Evolutionary conservation across 2,888 invertebrate genomes (phyloP), one percentile per base, ranked within the genome.

Genomic region (Schizaphis graminum): DNA sequence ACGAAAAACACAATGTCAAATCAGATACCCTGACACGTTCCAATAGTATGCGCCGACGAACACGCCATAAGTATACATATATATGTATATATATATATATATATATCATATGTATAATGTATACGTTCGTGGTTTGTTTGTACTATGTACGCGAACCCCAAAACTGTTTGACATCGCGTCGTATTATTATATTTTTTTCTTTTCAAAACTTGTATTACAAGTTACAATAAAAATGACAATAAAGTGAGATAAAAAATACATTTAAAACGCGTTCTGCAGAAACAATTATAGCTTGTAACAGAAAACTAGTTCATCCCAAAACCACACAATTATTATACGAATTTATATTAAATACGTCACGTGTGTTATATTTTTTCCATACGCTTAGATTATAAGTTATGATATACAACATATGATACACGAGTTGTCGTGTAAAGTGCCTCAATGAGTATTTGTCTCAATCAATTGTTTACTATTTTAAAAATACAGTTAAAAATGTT

Each of bases 11-110:
- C 35, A 8, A 77, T 35, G 77, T 77, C 35, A 77, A 77, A 77
- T 77, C 77, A 35, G 77, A 77, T 77, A 77, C 77, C 35, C 77
- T 77, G 77, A 77, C 77, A 77, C 77, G 77, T 77, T 21, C 77
- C 7, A 21, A 77, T 77, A 21, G 77, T 35, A 77, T 35, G 77
- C 77, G 77, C 35, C 35, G 35, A 35, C 21, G 77, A 77, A 77
- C 35, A 77, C 35, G 77, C 35, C 77, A 8, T 35, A 35, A 8
- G 77, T 77, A 77, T 35, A 1, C 21, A 35, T 47, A 35, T 21
- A 35, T 77, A 35, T 7, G 35, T 13, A 77, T 21, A 41, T n/a
- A 67, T n/a, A 49, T 8, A 49, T 49, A 41, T 41, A 41, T 49
- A 49, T 49, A 49, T 10, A 10, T n/a, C n/a, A n/a, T n/a, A 49